Conservation (phyloP, 2,888 invertebrate species). For the Chrysodeixis includens region DNA sequence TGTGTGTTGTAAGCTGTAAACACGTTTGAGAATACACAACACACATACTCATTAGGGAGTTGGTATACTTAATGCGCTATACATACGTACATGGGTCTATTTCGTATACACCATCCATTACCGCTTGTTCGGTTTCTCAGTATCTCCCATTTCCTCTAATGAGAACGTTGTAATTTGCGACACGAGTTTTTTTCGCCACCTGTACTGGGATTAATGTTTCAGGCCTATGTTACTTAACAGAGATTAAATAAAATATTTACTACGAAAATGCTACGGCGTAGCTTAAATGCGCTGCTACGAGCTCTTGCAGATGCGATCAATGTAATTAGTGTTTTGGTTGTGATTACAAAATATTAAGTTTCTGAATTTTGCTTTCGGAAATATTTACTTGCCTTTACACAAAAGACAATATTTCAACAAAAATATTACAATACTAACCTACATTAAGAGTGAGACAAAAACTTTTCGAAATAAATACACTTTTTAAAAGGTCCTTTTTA, state of each 20-base stretch:
- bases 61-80: neutral
- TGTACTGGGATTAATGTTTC: neutral
- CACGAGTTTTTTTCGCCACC: conserved; percentile 6
- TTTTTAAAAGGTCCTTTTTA: conserved; percentile 1
- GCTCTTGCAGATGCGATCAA: neutral
- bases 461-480: neutral
- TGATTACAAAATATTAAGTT: neutral
- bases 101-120: conserved; percentile 3
- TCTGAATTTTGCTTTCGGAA: neutral
- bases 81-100: neutral
- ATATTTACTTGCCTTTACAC: neutral
- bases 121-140: neutral
- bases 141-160: conserved; percentile 6
- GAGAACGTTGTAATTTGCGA: conserved; percentile 5
- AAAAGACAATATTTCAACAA: neutral
- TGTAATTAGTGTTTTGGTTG: neutral
- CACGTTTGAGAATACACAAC: neutral
- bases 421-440: neutral
- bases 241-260: conserved; percentile 2
- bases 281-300: neutral
- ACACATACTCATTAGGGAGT: neutral
- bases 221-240: neutral
- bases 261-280: conserved; percentile 2
- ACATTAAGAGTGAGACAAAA: neutral
- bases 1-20: neutral